Conservation (phyloP, 1,140 invertebrate species). For the Sarcophaga peregrina region DNA sequence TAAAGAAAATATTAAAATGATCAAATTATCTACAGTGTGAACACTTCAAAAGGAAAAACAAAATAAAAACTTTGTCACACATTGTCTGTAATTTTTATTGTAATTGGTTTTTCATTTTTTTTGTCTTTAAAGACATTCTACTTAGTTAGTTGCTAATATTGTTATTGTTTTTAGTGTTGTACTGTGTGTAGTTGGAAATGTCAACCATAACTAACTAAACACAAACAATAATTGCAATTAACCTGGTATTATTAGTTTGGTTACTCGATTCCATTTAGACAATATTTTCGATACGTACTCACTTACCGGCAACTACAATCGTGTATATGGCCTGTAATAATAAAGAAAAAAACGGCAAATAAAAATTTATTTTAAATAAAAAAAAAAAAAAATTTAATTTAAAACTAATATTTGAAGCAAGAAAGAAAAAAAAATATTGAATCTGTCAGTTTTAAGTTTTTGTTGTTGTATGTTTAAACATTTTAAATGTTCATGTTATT, state of each 20-base stretch:
- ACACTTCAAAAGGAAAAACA: not conserved
- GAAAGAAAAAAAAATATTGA: too few relatives aligned
- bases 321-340: not conserved
- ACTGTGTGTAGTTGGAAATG: not conserved
- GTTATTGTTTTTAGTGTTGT: not conserved
- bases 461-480: not conserved
- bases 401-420: not conserved
- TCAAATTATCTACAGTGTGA: not conserved
- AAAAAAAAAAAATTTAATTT: not conserved
- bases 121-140: too few relatives aligned
- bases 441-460: slow-evolving; percentile 27
- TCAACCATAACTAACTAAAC: slow-evolving; percentile 38
- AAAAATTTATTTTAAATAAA: not conserved
- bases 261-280: not conserved
- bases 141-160: too few relatives aligned
- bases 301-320: not conserved
- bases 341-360: not conserved
- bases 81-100: not conserved
- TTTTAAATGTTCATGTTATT: slow-evolving; percentile 27
- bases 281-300: not conserved
- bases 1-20: too few relatives aligned
- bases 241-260: slow-evolving; percentile 19
- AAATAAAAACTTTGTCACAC: not conserved
- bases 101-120: not conserved
- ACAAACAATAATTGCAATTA: slow-evolving; percentile 40